phyloP scores from a whole-genome alignment of 1,140 invertebrate species.

The Aphaenogaster floridana region DNA sequence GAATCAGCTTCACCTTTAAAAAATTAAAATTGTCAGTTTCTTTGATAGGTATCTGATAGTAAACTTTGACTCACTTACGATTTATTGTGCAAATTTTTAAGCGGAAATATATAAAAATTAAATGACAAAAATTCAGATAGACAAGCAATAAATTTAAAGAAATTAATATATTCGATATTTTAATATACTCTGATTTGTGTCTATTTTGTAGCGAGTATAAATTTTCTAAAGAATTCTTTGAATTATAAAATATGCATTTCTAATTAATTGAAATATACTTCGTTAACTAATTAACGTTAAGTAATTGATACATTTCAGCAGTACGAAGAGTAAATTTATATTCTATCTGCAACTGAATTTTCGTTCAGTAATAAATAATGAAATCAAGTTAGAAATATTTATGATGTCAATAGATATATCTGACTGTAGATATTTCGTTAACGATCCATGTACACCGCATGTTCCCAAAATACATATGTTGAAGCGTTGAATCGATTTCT shows the following conservation, averaged over 20 bases:
- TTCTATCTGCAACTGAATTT: not conserved
- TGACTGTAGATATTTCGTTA: constrained; percentile 8
- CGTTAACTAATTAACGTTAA: not conserved
- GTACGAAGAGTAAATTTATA: not conserved
- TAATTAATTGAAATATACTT: not conserved
- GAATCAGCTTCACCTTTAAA: constrained; percentile 91
- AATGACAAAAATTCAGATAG: not conserved
- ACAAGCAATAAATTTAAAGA: not conserved
- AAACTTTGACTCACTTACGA: not conserved
- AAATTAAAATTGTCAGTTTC: constrained; percentile 75
- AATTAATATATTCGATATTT: not conserved
- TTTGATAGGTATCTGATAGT: not conserved
- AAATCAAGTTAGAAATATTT: not conserved
- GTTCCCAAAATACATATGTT: not conserved
- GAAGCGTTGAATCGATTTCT: constrained; percentile 11
- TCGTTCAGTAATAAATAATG: not conserved
- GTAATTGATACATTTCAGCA: not conserved
- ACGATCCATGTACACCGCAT: not conserved
- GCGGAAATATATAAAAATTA: not conserved
- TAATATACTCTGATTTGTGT: not conserved
- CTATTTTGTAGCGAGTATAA: not conserved
- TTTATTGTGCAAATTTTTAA: not conserved
- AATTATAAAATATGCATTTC: not conserved
- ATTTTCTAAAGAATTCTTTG: not conserved
- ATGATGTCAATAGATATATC: not conserved